Evolutionary conservation across 2,888 invertebrate genomes (phyloP), one percentile per base, ranked within the genome.

Genomic region (Pollenia angustigena): DNA sequence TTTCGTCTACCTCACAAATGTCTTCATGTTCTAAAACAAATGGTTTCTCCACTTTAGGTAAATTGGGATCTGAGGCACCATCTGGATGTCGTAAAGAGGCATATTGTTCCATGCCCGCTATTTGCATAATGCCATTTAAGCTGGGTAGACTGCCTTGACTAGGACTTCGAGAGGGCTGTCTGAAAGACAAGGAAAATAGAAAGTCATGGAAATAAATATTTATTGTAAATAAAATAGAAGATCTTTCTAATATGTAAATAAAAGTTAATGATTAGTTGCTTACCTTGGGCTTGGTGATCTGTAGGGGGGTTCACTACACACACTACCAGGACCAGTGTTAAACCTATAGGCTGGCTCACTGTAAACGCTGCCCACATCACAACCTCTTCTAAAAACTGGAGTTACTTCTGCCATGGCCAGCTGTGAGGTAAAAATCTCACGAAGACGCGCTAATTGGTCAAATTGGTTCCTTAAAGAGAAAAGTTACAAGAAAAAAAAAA

Each of bases 11-110:
- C 89, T 94, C 91, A 88, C 92, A 91, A 79, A 92, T 92, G 83
- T 92, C 92, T 87, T 92, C 90, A 82, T 90, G 89, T 86, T 88
- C 90, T 8, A 91, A 85, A 12, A 91, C 90, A 88, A 92, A 92
- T 0, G 92, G 88, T 48, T 93, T 93, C 88, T 92, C 92, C 58
- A 90, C 76, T 88, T 92, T 93, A 14, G 92, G 93, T 85, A 98
- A 94, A 94, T 98, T 97, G 18, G 98, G 98, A 94, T 98, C 98
- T 40, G 98, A 98, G 72, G 98, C 98, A 66, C 98, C 98, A 90
- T 98, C 98, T 7, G 98, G 98, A 94, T 97, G 97, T 88, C 97
- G 95, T 75, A 98, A 93, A 85, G 96, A 96, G 50, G 97, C 96
- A 91, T 95, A 95, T 88, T 95, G 94, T 88, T 92, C 94, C 94